Percentiles rank a stretch among this genome's conserved stretches.
These are phyloP conservation scores for Lagorchestes hirsutus DNA, from an alignment of 2,797 vertebrate species.

Conservation along the genomic window DNA sequence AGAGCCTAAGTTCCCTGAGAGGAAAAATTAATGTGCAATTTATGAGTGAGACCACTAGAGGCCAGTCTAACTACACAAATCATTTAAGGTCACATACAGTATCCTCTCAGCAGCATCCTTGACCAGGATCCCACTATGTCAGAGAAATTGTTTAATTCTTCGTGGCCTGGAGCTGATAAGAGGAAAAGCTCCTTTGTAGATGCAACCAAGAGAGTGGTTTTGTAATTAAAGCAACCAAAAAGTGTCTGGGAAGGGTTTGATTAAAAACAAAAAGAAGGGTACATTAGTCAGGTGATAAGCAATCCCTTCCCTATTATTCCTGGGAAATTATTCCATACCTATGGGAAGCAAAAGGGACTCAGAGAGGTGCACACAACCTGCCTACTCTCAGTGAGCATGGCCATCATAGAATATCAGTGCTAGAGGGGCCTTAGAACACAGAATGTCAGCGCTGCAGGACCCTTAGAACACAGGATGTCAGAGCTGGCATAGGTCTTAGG, in stretches of 20 bases:
- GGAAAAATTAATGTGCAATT: background rate
- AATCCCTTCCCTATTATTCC: background rate
- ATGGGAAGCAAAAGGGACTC: background rate
- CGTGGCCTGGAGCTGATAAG: background rate
- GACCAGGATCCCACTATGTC: background rate
- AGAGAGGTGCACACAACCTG: background rate
- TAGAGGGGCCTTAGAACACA: background rate
- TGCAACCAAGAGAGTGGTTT: background rate
- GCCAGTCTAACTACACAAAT: background rate
- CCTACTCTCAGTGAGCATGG: background rate
- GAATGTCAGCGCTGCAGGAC: background rate
- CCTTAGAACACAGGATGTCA: background rate
- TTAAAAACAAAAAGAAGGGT: background rate
- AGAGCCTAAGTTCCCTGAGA: background rate
- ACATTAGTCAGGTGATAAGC: background rate
- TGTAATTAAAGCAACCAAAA: background rate
- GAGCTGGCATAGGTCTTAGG: background rate
- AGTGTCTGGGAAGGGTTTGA: background rate
- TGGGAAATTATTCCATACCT: background rate
- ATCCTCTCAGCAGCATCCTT: background rate
- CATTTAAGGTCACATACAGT: background rate
- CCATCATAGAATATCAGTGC: background rate
- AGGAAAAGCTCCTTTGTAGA: background rate
- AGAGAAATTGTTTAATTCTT: background rate
- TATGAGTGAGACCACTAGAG: background rate